These are phyloP conservation scores for Lepilemur septentrionalis DNA, from an alignment of 2,797 vertebrate species.

Conservation along the genomic window DNA sequence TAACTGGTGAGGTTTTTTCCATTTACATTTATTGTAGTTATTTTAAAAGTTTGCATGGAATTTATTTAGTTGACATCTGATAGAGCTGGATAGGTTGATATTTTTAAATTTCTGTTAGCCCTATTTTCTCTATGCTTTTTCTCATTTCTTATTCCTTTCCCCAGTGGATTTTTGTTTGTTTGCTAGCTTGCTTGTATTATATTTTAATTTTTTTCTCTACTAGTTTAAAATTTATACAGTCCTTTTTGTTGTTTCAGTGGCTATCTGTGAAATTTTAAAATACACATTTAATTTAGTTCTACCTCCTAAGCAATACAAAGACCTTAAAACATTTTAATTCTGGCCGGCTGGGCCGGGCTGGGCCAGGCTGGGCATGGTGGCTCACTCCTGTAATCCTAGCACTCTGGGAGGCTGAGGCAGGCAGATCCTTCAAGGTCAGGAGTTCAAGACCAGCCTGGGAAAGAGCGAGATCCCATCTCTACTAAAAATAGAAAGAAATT, in stretches of 20 bases:
- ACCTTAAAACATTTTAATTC: neutral
- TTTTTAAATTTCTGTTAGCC: neutral
- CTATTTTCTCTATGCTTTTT: neutral
- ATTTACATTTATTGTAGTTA: neutral
- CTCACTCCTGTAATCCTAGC: too few relatives aligned
- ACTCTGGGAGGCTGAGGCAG: too few relatives aligned
- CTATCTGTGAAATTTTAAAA: neutral
- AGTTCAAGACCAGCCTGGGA: too few relatives aligned
- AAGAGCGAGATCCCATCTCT: too few relatives aligned
- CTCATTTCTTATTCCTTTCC: neutral
- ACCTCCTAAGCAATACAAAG: neutral
- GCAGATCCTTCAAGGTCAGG: too few relatives aligned
- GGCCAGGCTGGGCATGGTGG: too few relatives aligned
- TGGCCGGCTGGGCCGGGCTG: too few relatives aligned
- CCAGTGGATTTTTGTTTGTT: neutral
- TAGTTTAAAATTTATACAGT: neutral
- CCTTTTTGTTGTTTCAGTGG: neutral
- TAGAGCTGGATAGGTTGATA: neutral
- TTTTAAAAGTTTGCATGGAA: neutral
- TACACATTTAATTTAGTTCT: neutral
- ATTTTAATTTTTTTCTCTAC: neutral
- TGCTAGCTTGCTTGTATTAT: neutral
- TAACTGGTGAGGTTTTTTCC: neutral
- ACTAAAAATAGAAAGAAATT: too few relatives aligned
- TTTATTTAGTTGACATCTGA: neutral